phyloP scores from a whole-genome alignment of 2,797 vertebrate species.

The Botia kubotai region DNA sequence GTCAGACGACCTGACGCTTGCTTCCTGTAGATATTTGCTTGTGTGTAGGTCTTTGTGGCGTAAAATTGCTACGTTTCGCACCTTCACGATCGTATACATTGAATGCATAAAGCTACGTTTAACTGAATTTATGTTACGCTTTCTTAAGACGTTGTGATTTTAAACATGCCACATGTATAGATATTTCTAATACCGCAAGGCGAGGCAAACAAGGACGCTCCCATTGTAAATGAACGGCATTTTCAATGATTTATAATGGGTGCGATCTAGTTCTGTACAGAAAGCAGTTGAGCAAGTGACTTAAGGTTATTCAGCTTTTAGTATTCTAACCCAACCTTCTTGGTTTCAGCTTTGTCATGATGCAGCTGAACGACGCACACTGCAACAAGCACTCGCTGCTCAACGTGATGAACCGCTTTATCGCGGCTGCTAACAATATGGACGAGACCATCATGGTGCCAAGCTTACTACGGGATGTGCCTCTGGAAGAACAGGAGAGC shows the following conservation, averaged over 20 bases:
- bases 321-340: background rate
- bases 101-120: background rate
- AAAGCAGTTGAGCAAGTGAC: background rate
- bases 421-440: constrained; percentile 85
- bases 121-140: background rate
- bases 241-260: background rate
- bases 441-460: constrained; percentile 87
- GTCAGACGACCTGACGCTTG: background rate
- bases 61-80: too few species aligned
- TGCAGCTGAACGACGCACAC: constrained; percentile 77
- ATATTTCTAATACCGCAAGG: background rate
- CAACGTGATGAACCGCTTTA: constrained; percentile 84
- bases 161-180: background rate
- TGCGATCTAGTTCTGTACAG: background rate
- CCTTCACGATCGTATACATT: too few species aligned
- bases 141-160: background rate
- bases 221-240: background rate
- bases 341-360: constrained; percentile 71
- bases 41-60: too few species aligned
- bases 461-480: constrained; percentile 79
- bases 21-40: background rate
- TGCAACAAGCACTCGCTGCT: constrained; percentile 82
- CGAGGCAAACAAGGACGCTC: background rate
- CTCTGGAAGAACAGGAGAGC: constrained; percentile 74
- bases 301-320: background rate